Conservation (phyloP, 2,888 invertebrate species). For the Amiota mariae region DNA sequence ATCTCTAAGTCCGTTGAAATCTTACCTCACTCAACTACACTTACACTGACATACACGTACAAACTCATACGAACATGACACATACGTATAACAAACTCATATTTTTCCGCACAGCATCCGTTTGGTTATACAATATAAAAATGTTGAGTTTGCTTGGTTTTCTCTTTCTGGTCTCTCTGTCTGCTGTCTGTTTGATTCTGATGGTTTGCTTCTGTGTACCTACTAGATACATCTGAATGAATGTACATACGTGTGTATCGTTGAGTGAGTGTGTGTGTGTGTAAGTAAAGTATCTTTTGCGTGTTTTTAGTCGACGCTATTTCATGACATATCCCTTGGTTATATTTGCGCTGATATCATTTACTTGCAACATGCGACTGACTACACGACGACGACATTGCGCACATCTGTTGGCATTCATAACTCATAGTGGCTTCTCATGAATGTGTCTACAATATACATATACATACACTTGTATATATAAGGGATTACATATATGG, state of each 20-base stretch:
- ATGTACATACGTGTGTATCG: too few species aligned
- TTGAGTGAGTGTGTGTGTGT: too few species aligned
- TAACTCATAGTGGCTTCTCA: conserved; percentile 50
- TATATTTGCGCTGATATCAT: conserved; percentile 20
- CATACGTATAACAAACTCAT: conserved; percentile 5
- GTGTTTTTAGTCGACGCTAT: conserved; percentile 32
- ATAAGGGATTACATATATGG: background rate
- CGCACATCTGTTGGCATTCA: conserved; percentile 60
- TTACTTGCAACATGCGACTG: background rate
- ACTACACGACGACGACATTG: conserved; percentile 45
- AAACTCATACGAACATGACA: background rate
- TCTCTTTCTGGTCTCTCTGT: conserved; percentile 40
- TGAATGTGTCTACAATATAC: background rate
- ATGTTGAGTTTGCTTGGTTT: conserved; percentile 32
- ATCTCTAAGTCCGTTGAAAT: background rate
- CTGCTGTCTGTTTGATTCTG: conserved; percentile 30
- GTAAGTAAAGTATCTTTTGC: conserved; percentile 14
- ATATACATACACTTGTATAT: background rate
- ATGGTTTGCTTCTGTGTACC: conserved; percentile 44
- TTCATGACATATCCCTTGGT: conserved; percentile 19
- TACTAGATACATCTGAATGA: conserved; percentile 28
- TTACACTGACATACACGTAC: too few species aligned
- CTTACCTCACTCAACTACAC: background rate
- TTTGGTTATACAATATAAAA: conserved; percentile 8
- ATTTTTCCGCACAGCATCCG: conserved; percentile 39